Base-by-base conservation (phyloP, 1,140 invertebrate genomes). In the Pseudomyrmex cubaensis region DNA sequence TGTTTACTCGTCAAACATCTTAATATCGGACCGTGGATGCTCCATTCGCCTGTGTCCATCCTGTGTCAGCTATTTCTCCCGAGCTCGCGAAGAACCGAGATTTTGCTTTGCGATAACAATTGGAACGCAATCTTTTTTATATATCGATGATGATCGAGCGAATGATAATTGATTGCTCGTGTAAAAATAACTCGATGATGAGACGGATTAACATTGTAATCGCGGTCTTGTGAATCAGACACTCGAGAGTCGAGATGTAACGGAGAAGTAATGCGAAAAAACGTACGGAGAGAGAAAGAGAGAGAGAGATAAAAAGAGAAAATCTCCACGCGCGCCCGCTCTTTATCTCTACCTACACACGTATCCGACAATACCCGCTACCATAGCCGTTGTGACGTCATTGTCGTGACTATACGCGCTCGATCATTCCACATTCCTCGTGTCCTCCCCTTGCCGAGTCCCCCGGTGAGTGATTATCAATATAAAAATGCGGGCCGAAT, bases 401-500 rank as follows among this genome's bases (percentile, higher is more conserved):
- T 82, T 90, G 76, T 85, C 83, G 83, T 86, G 89, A 89, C 64
- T 84, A 35, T 35, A 35, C 35, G 78, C 82, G 80, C 80, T 84
- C 82, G 87, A 83, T 82, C 90, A 90, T 89, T 83, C 85, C 89
- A 86, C 89, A 90, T 90, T 90, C 85, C 63, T 89, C 62, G 70
- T 62, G 66, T 56, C 69, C 78, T 35, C 73, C 74, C 84, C 78
- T 78, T 86, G 82, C 50, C 48, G 54, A 54, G 70, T 50, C 63
- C 52, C 52, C n/a, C 48, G 54, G 66, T 61, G 88, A 87, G 84
- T 87, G 89, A 91, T 92, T 92, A 92, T 92, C 89, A 91, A 90
- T 90, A 91, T 92, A 89, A 92, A 92, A 92, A 92, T 92, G 87
- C 90, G 73, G 61, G 75, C 82, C 77, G 85, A 91, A 91, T 92